phyloP scores from a whole-genome alignment of 2,888 invertebrate genomes.

The Apeira syringaria region DNA sequence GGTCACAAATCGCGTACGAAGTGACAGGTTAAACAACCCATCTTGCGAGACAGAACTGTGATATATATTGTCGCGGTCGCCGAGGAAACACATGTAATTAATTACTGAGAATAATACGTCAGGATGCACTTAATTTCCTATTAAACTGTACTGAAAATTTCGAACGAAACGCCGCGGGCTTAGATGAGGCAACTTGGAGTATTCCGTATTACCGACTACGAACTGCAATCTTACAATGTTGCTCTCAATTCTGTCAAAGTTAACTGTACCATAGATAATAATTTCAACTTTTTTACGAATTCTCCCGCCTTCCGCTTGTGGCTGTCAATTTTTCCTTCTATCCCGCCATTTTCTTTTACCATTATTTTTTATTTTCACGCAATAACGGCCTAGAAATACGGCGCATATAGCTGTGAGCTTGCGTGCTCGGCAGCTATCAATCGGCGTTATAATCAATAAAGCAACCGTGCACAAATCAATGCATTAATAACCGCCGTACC shows the following conservation, averaged over 20 bases:
- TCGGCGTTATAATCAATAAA: conserved; percentile 74
- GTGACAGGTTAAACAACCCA: conserved; percentile 79
- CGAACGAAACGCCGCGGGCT: conserved; percentile 44
- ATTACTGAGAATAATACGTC: conserved; percentile 77
- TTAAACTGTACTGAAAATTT: conserved; percentile 64
- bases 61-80: conserved; percentile 67
- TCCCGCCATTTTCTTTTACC: conserved; percentile 17
- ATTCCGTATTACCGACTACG: not conserved
- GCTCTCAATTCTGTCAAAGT: not conserved
- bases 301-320: conserved; percentile 17
- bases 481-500: conserved; percentile 58
- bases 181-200: not conserved
- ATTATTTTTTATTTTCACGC: conserved; percentile 45
- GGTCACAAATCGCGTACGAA: conserved; percentile 77
- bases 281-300: conserved; percentile 22
- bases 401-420: conserved; percentile 39
- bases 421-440: conserved; percentile 69
- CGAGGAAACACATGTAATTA: conserved; percentile 75
- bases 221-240: not conserved
- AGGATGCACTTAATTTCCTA: conserved; percentile 77
- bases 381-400: conserved; percentile 38
- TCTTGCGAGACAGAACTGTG: conserved; percentile 76
- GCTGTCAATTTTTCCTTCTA: conserved; percentile 12
- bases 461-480: conserved; percentile 73
- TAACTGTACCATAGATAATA: conserved; percentile 6